Conservation (phyloP, 2,113 vertebrate genomes). For the Muscicapa adusta region DNA sequence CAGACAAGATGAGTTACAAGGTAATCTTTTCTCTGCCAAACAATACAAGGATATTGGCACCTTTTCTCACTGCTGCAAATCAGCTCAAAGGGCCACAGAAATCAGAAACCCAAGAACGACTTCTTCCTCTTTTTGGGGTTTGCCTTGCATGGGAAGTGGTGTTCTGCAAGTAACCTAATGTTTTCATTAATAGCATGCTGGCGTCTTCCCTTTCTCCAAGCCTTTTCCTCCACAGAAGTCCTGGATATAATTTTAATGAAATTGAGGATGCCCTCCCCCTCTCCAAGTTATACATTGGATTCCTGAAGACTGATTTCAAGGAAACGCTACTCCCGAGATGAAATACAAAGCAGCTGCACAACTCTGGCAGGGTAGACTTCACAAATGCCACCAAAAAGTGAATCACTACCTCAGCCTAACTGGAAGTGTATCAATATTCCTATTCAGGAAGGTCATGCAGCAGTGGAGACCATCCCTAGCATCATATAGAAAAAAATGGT, state of each 20-base stretch:
- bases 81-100: constrained; percentile 16
- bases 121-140: constrained; percentile 9
- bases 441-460: background rate
- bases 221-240: background rate
- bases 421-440: background rate
- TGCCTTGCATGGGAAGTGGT: background rate
- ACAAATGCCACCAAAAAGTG: constrained; percentile 21
- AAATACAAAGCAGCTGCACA: constrained; percentile 61
- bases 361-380: constrained; percentile 5
- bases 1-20: constrained; percentile 61
- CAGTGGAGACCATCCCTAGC: background rate
- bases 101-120: constrained; percentile 7
- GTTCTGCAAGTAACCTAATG: background rate
- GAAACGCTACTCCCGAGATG: background rate
- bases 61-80: constrained; percentile 44
- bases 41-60: constrained; percentile 51
- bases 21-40: constrained; percentile 36
- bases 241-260: constrained; percentile 27
- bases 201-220: constrained; percentile 7
- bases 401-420: constrained; percentile 17
- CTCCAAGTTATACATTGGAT: constrained; percentile 14
- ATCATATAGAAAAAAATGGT: background rate
- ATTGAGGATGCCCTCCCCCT: background rate
- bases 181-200: background rate
- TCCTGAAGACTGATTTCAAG: constrained; percentile 15